Base-by-base conservation (phyloP, 2,797 vertebrate genomes). In the Scarus forsteni region DNA sequence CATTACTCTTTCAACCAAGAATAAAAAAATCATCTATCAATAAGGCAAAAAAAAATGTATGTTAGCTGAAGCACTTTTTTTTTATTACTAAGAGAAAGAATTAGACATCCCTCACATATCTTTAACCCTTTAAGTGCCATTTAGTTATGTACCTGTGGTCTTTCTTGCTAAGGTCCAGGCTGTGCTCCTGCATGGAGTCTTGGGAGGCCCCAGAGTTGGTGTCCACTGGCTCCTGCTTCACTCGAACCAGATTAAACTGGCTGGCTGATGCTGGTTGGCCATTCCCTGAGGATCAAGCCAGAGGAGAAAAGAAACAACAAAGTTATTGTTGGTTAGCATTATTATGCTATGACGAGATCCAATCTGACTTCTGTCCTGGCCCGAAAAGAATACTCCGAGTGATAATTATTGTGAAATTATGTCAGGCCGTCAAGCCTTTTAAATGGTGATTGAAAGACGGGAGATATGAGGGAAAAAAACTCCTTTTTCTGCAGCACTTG, bases 321-420 rank as follows among this genome's bases (percentile, higher is more conserved):
- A 91, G 92, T 94, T 93, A 93, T 94, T 94, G 95, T 96, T 95
- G 96, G 96, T 96, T 96, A 97, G 96, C 94, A 75, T 92, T 93
- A 96, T 95, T 95, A 94, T 73, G 86, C 89, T 27, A 43, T 97
- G 97, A 99, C 81, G 76, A 95, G 96, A 98, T 97, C 72, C 85
- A 92, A 95, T 94, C 93, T 94, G 97, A 98, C 95, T 94, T 93
- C 92, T 95, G 94, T 94, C 95, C 90, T 68, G 95, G 87, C 86
- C 93, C 46, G 72, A 94, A 90, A 95, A 93, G 95, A 96, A 96
- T 95, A 96, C 96, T 96, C 94, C 70, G 93, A 97, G 96, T 98
- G 96, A 97, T 98, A 98, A 98, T 99, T 97, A 98, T 97, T 95
- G 95, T 88, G 85, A 95, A 98, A 98, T 98, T 94, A 98, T 97